These are phyloP conservation scores for Eclectus roratus DNA, from an alignment of 2,113 vertebrate genomes.

Conservation along the genomic window DNA sequence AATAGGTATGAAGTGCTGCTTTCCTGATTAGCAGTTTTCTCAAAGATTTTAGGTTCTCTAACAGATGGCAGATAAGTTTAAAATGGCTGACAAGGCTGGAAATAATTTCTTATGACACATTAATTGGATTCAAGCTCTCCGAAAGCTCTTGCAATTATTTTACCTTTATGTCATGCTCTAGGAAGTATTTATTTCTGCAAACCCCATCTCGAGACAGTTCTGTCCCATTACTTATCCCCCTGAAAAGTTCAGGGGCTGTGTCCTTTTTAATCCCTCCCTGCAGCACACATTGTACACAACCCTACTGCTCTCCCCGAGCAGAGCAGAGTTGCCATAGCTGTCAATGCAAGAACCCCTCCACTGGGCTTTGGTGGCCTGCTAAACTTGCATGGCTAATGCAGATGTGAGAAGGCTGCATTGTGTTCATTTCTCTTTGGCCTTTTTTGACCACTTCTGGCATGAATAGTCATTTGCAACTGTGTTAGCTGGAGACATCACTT, in stretches of 20 bases:
- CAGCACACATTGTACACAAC: background rate
- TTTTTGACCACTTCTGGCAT: background rate
- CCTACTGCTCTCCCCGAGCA: background rate
- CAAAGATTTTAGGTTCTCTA: slow-evolving; percentile 16
- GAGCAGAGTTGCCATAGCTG: background rate
- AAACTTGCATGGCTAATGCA: background rate
- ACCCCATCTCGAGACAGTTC: background rate
- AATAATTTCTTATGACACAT: slow-evolving; percentile 37
- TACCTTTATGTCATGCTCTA: slow-evolving; percentile 26
- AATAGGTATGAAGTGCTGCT: background rate
- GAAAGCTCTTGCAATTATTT: slow-evolving; percentile 35
- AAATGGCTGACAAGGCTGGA: slow-evolving; percentile 32
- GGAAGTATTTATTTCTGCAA: slow-evolving; percentile 39
- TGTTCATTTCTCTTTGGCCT: background rate
- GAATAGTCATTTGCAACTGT: background rate
- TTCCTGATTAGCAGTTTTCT: background rate
- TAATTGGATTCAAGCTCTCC: slow-evolving; percentile 30
- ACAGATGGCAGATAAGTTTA: slow-evolving; percentile 42
- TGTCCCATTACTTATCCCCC: slow-evolving; percentile 22
- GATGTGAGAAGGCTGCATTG: background rate
- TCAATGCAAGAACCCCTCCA: background rate
- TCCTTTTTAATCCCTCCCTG: background rate
- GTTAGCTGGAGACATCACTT: background rate
- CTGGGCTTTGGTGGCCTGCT: background rate
- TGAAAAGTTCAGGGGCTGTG: slow-evolving; percentile 22